Evolutionary conservation across 2,797 vertebrate genomes (phyloP).

Genomic region (Acrossocheilus fasciatus): DNA sequence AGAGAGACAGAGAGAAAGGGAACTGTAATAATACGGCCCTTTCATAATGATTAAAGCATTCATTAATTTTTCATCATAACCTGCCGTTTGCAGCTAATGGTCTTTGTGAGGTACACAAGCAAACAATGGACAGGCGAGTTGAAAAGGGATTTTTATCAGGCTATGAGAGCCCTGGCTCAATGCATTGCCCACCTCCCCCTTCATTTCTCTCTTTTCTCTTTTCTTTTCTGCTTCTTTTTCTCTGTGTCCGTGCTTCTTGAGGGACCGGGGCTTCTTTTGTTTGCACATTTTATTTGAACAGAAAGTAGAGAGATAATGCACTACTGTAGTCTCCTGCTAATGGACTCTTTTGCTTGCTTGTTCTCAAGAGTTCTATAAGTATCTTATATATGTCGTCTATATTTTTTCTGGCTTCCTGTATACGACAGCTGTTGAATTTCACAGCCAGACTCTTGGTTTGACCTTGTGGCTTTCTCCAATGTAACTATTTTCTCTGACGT

Average conservation of each 20-base stretch:
- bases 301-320: slow-evolving; percentile 74
- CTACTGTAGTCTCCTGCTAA: slow-evolving; percentile 79
- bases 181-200: slow-evolving; percentile 67
- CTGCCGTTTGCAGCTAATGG: slow-evolving; percentile 98
- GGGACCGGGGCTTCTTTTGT: slow-evolving; percentile 74
- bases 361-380: slow-evolving; percentile 21
- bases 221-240: slow-evolving; percentile 64
- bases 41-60: slow-evolving; percentile 97
- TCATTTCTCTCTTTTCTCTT: slow-evolving; percentile 59
- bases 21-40: slow-evolving; percentile 87
- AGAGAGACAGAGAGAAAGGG: slow-evolving; percentile 67
- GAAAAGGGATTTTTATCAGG: slow-evolving; percentile 82
- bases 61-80: slow-evolving; percentile 99
- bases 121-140: slow-evolving; percentile 88
- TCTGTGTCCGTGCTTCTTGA: slow-evolving; percentile 65
- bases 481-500: background rate
- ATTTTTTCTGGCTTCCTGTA: slow-evolving; percentile 12
- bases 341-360: slow-evolving; percentile 66
- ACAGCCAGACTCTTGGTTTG: slow-evolving; percentile 17
- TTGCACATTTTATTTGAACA: slow-evolving; percentile 75
- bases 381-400: background rate
- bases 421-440: slow-evolving; percentile 30
- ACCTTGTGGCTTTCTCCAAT: slow-evolving; percentile 13
- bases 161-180: slow-evolving; percentile 78
- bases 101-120: slow-evolving; percentile 92